Conservation (phyloP, 2,797 vertebrate species). For the Gymnocypris eckloni region DNA sequence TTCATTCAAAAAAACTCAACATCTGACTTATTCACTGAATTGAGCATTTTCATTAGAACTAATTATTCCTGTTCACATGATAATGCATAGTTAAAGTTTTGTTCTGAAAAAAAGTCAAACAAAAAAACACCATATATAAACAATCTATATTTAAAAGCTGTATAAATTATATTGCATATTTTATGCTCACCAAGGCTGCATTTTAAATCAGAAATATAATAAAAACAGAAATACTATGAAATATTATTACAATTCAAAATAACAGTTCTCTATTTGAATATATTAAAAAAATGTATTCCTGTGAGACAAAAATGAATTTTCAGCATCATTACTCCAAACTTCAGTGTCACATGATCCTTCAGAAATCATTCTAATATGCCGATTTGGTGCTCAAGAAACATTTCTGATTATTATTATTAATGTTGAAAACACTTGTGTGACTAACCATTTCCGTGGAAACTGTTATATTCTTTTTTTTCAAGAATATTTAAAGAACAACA, state of each 20-base stretch:
- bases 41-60: neutral
- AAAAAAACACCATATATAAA: neutral
- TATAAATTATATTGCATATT: neutral
- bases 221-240: neutral
- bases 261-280: neutral
- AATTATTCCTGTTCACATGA: neutral
- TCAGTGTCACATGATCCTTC: neutral
- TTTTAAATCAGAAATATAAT: no score
- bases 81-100: neutral
- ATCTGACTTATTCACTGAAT: neutral
- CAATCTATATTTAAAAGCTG: neutral
- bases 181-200: neutral
- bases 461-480: no score
- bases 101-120: no score
- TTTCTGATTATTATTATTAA: neutral
- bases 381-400: neutral
- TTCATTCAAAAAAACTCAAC: neutral
- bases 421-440: neutral
- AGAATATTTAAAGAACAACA: no score
- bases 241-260: neutral
- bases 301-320: neutral
- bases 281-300: neutral
- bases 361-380: neutral
- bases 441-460: neutral
- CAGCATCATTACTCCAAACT: neutral